phyloP scores from a whole-genome alignment of 2,888 invertebrate genomes.

The Strigamia maritima region DNA sequence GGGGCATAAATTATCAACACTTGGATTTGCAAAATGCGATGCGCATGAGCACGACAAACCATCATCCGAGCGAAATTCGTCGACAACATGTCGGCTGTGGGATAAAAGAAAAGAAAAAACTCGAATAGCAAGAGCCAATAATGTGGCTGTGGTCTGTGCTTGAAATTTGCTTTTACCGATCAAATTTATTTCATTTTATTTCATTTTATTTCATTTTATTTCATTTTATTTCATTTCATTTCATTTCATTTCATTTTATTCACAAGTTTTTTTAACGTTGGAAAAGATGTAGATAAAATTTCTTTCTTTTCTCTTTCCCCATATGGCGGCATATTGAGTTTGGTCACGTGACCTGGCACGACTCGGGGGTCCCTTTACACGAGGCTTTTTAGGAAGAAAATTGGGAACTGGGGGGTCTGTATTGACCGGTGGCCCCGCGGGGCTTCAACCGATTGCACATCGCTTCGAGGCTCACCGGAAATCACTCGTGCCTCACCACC shows the following conservation, averaged over 20 bases:
- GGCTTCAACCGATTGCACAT: constrained; percentile 24
- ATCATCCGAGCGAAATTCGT: neutral
- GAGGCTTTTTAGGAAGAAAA: constrained; percentile 18
- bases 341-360: neutral
- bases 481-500: neutral
- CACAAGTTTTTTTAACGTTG: too few species aligned
- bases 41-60: neutral
- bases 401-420: constrained; percentile 12
- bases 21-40: neutral
- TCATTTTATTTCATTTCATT: too few species aligned
- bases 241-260: too few species aligned
- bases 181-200: too few species aligned
- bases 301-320: neutral
- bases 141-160: too few species aligned
- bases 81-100: neutral
- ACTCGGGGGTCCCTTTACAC: constrained; percentile 4
- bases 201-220: too few species aligned
- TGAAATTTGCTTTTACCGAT: too few species aligned
- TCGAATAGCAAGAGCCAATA: too few species aligned
- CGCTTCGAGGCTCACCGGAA: constrained; percentile 4
- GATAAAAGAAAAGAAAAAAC: too few species aligned
- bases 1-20: constrained; percentile 6
- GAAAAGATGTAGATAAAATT: too few species aligned
- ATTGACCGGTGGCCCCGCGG: constrained; percentile 18
- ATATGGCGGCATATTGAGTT: constrained; percentile 7